Base-by-base conservation (phyloP, 2,888 invertebrate species). In the Diaperis boleti region DNA sequence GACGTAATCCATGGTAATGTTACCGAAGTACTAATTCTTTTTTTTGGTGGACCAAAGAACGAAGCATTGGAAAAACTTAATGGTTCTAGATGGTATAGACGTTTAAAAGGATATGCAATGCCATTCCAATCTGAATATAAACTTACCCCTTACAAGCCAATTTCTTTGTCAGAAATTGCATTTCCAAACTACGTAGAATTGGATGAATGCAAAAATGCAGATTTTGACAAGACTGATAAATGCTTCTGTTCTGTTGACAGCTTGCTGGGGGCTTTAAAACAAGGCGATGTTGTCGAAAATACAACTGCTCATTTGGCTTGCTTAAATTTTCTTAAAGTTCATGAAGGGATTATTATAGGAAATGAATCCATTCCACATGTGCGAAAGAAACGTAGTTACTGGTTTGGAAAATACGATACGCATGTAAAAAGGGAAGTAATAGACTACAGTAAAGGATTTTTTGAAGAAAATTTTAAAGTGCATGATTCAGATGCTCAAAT, bases 231-330 rank as follows among this genome's bases (percentile, higher is more conserved):
- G 3, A 69, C 67, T 47, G 64, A 70, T 3, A 68, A 74, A 14
- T 77, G 77, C 41, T 64, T 74, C 15, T 77, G 77, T 64, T 70
- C 72, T 49, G 63, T 77, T 1, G 70, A 74, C 26, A 54, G 56
- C 5, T 72, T 74, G n/a, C 7, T 66, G 4, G 41, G 50, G 5
- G 6, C 14, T 18, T 8, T 68, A 7, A 60, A 44, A n/a, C 45
- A 57, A 33, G 22, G 15, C 6, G 20, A n/a, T n/a, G 13, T 55
- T 5, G 29, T 1, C 1, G 17, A 26, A 13, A 41, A 63, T 11
- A 33, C 50, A 7, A 35, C 52, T 0, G 33, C 31, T 11, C 17
- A 42, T 0, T 11, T 62, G 1, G 31, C 59, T 26, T 69, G 69
- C 39, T 29, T 20, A 3, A 64, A 59, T 26, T 70, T 59, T 44